Evolutionary conservation across 37 sponge, comb jelly and placozoan species (phyloP), one percentile per base, ranked within the genome.

Genomic region (Crambe crambe): DNA sequence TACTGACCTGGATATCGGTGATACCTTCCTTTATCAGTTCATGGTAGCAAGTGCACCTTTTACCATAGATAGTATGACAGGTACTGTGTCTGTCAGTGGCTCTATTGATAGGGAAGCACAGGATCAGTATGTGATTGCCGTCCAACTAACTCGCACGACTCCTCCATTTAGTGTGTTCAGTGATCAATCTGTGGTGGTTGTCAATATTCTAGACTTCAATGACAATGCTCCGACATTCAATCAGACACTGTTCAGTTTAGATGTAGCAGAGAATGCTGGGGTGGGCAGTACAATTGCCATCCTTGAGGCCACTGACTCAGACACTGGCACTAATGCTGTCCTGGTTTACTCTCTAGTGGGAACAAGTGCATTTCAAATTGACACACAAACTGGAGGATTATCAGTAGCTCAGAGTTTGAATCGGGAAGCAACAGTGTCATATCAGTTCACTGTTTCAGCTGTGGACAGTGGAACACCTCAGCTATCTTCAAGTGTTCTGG

Each of bases 151-250:
- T n/a, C 37, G 51, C 3, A 17, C 70, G 42, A 44, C 60, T n/a
- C 85, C 44, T 1, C 70, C 77, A 10, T 87, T 79, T 44, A 70
- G 68, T 40, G 68, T 80, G 26, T 80, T 80, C 56, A 58, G 68
- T 47, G 35, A 34, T 56, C 22, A 66, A 32, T 69, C 80, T 1
- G 54, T 37, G 21, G 76, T 84, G 26, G 15, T 69, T 4, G 59
- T 84, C 0, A 57, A 60, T 10, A 78, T 95, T 23, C 30, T 67
- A 21, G 92, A 95, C 59, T 83, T 86, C 37, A 95, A 95, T 58
- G 92, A 91, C 61, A 81, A 85, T 51, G 0, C 81, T 15, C 95
- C 95, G 1, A 21, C 37, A 42, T 95, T 95, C 35, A 32, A 64
- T 42, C 27, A 37, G 25, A 54, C 27, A n/a, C 31, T 25, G 39